Evolutionary conservation across 2,888 invertebrate species (phyloP).

Genomic region (Eupithecia subumbrata): DNA sequence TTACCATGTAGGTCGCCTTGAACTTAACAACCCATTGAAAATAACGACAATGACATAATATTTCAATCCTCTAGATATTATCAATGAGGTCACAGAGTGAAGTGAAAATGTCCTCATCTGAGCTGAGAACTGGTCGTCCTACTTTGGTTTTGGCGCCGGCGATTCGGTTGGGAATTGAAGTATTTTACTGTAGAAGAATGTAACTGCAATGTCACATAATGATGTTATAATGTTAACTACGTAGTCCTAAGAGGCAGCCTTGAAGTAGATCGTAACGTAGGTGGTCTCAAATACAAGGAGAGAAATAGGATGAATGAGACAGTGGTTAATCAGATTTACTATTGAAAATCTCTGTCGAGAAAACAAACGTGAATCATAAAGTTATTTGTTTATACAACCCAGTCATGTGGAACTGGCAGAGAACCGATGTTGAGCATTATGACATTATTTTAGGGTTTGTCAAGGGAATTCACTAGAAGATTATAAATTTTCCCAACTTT

Average conservation of each 20-base stretch:
- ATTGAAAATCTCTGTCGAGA: constrained; percentile 21
- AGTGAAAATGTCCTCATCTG: constrained; percentile 32
- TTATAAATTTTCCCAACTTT: not conserved
- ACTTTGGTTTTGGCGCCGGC: constrained; percentile 50
- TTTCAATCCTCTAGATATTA: constrained; percentile 35
- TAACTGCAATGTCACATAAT: not conserved
- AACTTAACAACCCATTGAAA: constrained; percentile 36
- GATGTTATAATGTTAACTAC: not conserved
- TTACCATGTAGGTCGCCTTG: constrained; percentile 23
- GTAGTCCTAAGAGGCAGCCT: not conserved
- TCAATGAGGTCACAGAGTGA: constrained; percentile 37
- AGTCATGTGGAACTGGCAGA: constrained; percentile 2
- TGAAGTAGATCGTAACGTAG: constrained; percentile 33
- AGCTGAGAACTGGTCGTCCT: constrained; percentile 41
- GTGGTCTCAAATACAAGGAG: constrained; percentile 38
- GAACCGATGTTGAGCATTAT: constrained; percentile 3
- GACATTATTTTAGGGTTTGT: constrained; percentile 8
- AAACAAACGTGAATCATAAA: constrained; percentile 27
- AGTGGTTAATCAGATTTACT: constrained; percentile 27
- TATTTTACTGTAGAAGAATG: constrained; percentile 41
- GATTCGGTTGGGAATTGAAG: constrained; percentile 44
- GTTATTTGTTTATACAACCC: constrained; percentile 28
- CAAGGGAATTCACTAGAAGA: not conserved
- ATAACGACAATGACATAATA: constrained; percentile 34
- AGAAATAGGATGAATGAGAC: constrained; percentile 26